Percentiles rank a stretch among this genome's conserved stretches.
Evolutionary conservation across 2,888 invertebrate genomes (phyloP).

Genomic region (Lamproptera curius): DNA sequence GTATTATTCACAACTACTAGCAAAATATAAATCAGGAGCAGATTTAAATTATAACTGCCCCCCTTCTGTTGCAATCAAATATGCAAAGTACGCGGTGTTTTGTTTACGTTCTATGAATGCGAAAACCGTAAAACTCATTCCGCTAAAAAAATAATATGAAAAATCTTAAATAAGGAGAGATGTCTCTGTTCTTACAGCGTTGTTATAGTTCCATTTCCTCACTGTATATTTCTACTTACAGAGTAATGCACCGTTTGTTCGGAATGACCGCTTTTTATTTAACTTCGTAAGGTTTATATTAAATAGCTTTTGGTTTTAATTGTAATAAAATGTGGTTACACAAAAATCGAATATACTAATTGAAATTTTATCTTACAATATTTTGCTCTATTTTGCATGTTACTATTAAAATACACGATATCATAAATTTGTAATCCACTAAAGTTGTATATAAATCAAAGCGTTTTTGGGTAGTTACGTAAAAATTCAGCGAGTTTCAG

Average conservation of each 20-base stretch:
- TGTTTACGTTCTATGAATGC: conserved; percentile 39
- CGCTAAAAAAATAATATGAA: conserved; percentile 57
- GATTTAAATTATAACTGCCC: conserved; percentile 2
- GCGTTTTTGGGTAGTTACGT: too few species aligned
- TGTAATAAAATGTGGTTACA: too few species aligned
- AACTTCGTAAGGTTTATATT: too few species aligned
- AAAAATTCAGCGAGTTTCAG: too few species aligned
- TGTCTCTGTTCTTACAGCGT: conserved; percentile 51
- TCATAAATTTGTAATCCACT: too few species aligned
- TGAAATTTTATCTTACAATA: too few species aligned
- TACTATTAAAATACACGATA: too few species aligned
- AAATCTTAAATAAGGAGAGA: conserved; percentile 65
- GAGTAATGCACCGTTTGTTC: conserved; percentile 34
- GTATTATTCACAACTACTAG: neutral
- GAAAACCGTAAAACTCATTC: conserved; percentile 53
- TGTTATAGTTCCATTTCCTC: conserved; percentile 58
- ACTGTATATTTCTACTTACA: conserved; percentile 48
- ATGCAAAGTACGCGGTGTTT: conserved; percentile 28
- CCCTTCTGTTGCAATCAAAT: conserved; percentile 18
- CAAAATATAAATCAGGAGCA: neutral
- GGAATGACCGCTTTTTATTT: neutral
- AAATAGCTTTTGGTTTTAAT: too few species aligned
- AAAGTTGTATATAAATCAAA: too few species aligned
- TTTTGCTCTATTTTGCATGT: too few species aligned
- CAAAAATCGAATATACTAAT: too few species aligned